phyloP scores from a whole-genome alignment of 2,888 invertebrate species.

The Drosophila pseudotalamancana region DNA sequence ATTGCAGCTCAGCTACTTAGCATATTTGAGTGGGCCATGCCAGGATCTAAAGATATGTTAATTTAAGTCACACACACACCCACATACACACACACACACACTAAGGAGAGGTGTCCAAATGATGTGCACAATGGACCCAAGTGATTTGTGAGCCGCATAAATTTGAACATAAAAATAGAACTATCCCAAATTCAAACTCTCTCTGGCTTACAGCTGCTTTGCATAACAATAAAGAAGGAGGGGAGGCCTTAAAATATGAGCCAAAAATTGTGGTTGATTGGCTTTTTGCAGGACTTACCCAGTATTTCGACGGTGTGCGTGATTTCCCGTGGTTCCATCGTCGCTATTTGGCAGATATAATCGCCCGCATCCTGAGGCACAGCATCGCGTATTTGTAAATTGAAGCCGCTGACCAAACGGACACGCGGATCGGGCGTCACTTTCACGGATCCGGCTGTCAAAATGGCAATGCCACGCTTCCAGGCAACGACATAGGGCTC shows the following conservation, averaged over 20 bases:
- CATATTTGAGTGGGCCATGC: constrained; percentile 74
- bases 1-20: constrained; percentile 77
- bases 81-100: constrained; percentile 14
- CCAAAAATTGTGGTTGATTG: constrained; percentile 24
- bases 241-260: background rate
- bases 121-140: constrained; percentile 75
- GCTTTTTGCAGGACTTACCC: constrained; percentile 85
- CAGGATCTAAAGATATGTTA: constrained; percentile 75
- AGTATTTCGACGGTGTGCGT: constrained; percentile 88
- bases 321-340: constrained; percentile 87
- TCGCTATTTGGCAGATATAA: constrained; percentile 89
- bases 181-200: constrained; percentile 14
- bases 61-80: constrained; percentile 58
- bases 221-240: constrained; percentile 64
- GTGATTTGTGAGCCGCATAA: constrained; percentile 73
- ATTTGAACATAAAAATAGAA: constrained; percentile 57
- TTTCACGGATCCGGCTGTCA: constrained; percentile 88
- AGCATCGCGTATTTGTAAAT: constrained; percentile 87
- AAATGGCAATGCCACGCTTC: constrained; percentile 88
- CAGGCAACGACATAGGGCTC: constrained; percentile 87
- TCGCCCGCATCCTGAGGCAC: constrained; percentile 88
- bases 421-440: constrained; percentile 88
- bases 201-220: constrained; percentile 42
- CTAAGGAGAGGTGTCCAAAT: constrained; percentile 62
- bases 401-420: constrained; percentile 87